Percentiles rank a stretch among this genome's conserved stretches.
Evolutionary conservation across 2,797 vertebrate species (phyloP).

Genomic region (Eulemur albifrons): DNA sequence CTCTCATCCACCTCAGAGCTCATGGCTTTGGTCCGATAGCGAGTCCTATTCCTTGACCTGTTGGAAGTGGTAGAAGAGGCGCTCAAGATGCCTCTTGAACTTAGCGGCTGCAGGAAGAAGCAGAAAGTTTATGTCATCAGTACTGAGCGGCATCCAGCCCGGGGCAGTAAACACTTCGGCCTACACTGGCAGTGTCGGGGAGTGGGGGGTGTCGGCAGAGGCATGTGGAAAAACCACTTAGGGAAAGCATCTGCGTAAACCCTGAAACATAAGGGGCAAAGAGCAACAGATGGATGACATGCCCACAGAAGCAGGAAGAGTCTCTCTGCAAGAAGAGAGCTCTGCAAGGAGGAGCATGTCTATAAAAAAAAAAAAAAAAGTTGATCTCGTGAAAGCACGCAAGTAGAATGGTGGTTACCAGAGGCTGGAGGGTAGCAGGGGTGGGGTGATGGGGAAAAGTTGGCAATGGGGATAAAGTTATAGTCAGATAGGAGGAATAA

Average conservation of each 20-base stretch:
- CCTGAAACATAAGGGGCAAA: background rate
- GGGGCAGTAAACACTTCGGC: background rate
- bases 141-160: too few relatives aligned
- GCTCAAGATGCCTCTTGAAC: conserved; percentile 42
- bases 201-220: too few relatives aligned
- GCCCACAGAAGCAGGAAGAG: background rate
- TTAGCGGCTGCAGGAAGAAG: conserved; percentile 80
- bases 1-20: conserved; percentile 89
- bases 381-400: background rate
- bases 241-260: background rate
- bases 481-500: background rate
- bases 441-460: background rate
- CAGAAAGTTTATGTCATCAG: background rate
- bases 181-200: fast-evolving
- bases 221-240: background rate
- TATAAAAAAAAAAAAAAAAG: background rate
- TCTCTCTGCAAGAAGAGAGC: background rate
- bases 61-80: conserved; percentile 75
- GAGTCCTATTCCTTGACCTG: conserved; percentile 69
- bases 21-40: conserved; percentile 86
- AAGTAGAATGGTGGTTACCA: background rate
- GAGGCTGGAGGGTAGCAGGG: background rate
- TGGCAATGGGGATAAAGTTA: background rate
- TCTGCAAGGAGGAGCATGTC: background rate
- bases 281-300: background rate